Conservation (phyloP, 2,888 invertebrate genomes). For the Drosophila borealis region DNA sequence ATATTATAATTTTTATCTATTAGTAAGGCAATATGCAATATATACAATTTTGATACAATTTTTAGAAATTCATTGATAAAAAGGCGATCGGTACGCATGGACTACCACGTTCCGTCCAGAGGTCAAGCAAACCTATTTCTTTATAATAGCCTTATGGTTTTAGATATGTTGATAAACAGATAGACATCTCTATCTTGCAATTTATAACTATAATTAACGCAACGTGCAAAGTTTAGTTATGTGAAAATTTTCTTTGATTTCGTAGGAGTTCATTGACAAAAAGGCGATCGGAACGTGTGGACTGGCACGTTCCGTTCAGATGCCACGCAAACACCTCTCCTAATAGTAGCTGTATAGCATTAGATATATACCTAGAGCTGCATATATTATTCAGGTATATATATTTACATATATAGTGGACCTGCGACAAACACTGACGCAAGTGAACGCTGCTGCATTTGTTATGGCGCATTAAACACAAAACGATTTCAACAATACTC, state of each 20-base stretch:
- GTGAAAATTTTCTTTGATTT: slow-evolving; percentile 18
- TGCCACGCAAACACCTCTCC: slow-evolving; percentile 21
- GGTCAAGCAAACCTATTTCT: no score
- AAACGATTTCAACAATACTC: slow-evolving; percentile 56
- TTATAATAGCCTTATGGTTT: no score
- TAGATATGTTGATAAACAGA: no score
- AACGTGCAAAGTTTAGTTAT: slow-evolving; percentile 58
- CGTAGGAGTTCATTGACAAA: slow-evolving; percentile 67
- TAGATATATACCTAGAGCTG: slow-evolving; percentile 2
- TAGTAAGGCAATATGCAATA: no score
- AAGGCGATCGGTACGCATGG: no score
- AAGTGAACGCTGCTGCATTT: slow-evolving; percentile 62
- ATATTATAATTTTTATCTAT: no score
- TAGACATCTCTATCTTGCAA: neutral
- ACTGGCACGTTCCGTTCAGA: slow-evolving; percentile 43
- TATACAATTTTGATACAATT: no score
- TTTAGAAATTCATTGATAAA: no score
- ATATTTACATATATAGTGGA: slow-evolving; percentile 11
- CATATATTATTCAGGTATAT: slow-evolving; percentile 9
- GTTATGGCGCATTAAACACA: slow-evolving; percentile 75
- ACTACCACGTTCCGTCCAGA: no score
- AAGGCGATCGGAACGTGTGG: slow-evolving; percentile 41
- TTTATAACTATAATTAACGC: slow-evolving; percentile 9
- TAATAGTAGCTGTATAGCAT: slow-evolving; percentile 1
- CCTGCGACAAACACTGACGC: slow-evolving; percentile 60